Base-by-base conservation (phyloP, 1,140 invertebrate genomes). In the Drosophila teissieri region DNA sequence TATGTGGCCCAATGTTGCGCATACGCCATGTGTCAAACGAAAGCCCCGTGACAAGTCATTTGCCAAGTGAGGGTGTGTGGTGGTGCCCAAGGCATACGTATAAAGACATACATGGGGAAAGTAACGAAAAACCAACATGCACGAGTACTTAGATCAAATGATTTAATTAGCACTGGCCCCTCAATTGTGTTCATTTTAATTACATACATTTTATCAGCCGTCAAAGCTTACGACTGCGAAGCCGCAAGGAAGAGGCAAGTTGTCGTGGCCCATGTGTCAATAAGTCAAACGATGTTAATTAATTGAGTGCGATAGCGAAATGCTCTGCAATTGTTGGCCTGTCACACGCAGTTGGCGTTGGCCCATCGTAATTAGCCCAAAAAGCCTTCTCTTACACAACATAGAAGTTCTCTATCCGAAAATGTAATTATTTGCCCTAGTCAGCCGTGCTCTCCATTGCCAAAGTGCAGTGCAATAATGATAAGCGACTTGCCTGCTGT, bases 201-300 rank as follows among this genome's bases (percentile, higher is more conserved):
- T 83, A 86, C 83, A 88, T 79, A 86, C 60, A 86, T 83, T 78
- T 88, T 82, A 88, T 82, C 83, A 86, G 61, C 68, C 75, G 65
- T 57, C 52, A 45, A 45, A 57, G 70, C 44, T 49, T 58, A 54
- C 65, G 45, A 17, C 22, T 51, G 48, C 31, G 27, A 39, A 42
- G 19, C 8, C 46, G 17, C 36, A 39, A 31, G 36, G 40, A 36
- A 40, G 53, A 39, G 42, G 46, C 34, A 51, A 48, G 64, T 37
- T 39, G 40, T 57, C 46, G 55, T 57, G 52, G 65, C 65, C 62
- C 62, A 63, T 79, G 62, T 89, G 84, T 89, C 84, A 89, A 89
- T 89, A 89, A 89, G 84, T 89, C 84, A 89, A 89, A 81, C 89
- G 84, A 89, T 84, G 68, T 89, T 89, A 89, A 89, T 89, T 89